A percentile compares a stretch with the other conserved stretches of the same genome.
Evolutionary conservation across 2,797 vertebrate species (phyloP).

Genomic region (Dendrocincla fuliginosa): DNA sequence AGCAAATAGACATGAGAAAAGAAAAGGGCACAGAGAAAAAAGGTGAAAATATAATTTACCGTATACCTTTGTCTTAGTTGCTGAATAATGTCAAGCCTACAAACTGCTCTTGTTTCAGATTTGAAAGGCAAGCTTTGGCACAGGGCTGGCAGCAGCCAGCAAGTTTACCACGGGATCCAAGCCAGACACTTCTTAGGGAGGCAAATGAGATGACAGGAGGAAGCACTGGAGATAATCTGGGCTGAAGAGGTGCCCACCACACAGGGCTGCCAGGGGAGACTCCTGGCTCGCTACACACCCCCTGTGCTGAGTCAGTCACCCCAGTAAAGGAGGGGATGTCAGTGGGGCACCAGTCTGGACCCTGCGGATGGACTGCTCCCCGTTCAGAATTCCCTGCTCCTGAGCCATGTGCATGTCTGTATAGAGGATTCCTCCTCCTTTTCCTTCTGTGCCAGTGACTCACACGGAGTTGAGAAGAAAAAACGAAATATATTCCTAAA

Average conservation of each 20-base stretch:
- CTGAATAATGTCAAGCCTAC: conserved; percentile 57
- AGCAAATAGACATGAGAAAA: neutral
- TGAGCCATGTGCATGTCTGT: neutral
- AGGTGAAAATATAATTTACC: conserved; percentile 49
- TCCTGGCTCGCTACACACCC: neutral
- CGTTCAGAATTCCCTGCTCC: neutral
- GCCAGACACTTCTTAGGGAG: neutral
- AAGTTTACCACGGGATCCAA: neutral
- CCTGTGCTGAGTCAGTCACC: neutral
- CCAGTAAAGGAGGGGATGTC: neutral
- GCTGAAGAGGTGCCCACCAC: neutral
- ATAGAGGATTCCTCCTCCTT: neutral
- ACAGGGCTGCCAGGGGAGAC: neutral
- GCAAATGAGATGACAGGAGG: conserved; percentile 5
- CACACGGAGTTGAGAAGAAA: neutral
- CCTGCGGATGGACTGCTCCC: neutral
- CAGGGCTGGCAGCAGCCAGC: conserved; percentile 13
- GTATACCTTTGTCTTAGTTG: conserved; percentile 25
- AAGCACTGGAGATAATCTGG: neutral
- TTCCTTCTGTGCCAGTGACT: conserved; percentile 9
- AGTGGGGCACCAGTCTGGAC: neutral
- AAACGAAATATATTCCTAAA: conserved; percentile 1
- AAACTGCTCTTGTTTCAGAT: conserved; percentile 53
- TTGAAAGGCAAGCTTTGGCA: conserved; percentile 54
- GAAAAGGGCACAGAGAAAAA: conserved; percentile 36